Percentiles rank a stretch among this genome's conserved stretches.
phyloP scores from a whole-genome alignment of 1,140 invertebrate genomes.

The Muscidifurax raptorellus region DNA sequence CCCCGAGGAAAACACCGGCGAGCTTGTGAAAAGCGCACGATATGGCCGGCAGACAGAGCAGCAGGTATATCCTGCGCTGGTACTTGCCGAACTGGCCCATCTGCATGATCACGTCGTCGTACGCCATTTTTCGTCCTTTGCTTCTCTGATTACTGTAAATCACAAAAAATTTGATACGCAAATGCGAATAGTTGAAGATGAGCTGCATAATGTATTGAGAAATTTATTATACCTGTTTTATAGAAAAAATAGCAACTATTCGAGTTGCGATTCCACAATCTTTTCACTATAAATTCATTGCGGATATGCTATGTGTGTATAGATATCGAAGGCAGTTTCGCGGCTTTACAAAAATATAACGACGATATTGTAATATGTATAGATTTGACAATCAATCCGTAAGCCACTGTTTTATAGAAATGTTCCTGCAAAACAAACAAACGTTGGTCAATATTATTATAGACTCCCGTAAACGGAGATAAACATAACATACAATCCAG shows the following conservation, averaged over 20 bases:
- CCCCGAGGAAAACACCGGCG: slow-evolving; percentile 83
- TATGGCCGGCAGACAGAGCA: slow-evolving; percentile 84
- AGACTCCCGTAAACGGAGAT: too few relatives aligned
- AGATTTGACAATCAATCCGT: too few relatives aligned
- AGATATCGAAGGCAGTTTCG: background rate
- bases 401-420: background rate
- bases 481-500: too few relatives aligned
- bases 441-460: background rate
- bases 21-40: slow-evolving; percentile 86
- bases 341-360: background rate
- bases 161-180: background rate
- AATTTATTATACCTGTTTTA: slow-evolving; percentile 24
- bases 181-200: too few relatives aligned
- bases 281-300: background rate
- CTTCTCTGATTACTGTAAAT: slow-evolving; percentile 30
- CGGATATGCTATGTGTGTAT: background rate
- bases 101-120: slow-evolving; percentile 82
- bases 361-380: too few relatives aligned
- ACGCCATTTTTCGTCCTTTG: slow-evolving; percentile 77
- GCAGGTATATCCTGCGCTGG: slow-evolving; percentile 82
- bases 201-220: too few relatives aligned
- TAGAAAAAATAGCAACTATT: slow-evolving; percentile 4
- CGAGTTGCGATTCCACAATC: background rate
- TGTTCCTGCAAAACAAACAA: background rate
- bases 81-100: slow-evolving; percentile 86